Base-by-base conservation (phyloP, 1,140 invertebrate genomes). In the Babylonia areolata region DNA sequence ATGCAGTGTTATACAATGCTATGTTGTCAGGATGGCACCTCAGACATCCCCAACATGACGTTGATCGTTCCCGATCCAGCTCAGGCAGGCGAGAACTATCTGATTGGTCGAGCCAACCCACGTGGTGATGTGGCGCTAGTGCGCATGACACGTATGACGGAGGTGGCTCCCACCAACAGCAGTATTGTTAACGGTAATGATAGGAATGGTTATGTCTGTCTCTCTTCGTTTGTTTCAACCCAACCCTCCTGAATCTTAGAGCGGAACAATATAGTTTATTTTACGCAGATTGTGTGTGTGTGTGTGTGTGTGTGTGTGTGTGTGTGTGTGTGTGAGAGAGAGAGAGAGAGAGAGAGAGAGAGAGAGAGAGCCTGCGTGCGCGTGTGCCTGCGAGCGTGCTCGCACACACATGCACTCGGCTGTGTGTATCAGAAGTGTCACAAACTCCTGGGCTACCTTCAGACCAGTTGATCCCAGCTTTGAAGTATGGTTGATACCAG, bases 141-240 rank as follows among this genome's bases (percentile, higher is more conserved):
- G 54, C 81, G 81, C 81, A 82, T 82, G 81, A 82, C 81, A 12
- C 33, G 81, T 20, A 12, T 82, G 81, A 82, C 81, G 81, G 81
- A 82, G 69, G 81, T 82, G 23, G 81, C 54, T 12, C 81, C 81
- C 15, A 69, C 46, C 23, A 23, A 82, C 54, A 82, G 54, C 54
- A 82, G 64, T 37, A 69, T 82, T 23, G 54, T 69, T 5, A 54
- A 69, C 23, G 54, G 81, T 46, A 51, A 51, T n/a, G n/a, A n/a
- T n/a, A n/a, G n/a, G n/a, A n/a, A 23, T n/a, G 15, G 33, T 81
- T 42, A 23, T 51, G 15, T 42, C 80, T 73, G 28, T 2, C 69
- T 73, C 71, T 73, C 3, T 20, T 37, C 20, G 31, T 73, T 37
- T 35, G 6, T 73, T 31, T 35, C 11, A 6, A 2, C 85, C 81